Evolutionary conservation across 2,888 invertebrate species (phyloP), one percentile per base, ranked within the genome.

Genomic region (Exocentrus adspersus): DNA sequence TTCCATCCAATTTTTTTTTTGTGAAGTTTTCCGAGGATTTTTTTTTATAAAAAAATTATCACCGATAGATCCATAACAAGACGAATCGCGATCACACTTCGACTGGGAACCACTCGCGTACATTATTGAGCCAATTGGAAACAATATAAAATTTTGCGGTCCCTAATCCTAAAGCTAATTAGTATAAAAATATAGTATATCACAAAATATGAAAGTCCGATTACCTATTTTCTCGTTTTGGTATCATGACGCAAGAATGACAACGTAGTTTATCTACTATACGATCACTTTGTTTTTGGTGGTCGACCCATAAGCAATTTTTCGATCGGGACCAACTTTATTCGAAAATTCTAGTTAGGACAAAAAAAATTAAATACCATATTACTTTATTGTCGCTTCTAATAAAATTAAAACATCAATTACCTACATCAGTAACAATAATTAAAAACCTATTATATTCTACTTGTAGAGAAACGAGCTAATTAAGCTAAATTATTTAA

Each of bases 131-230:
- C 76, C 75, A 72, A 74, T 72, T 72, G 45, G 65, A 69, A 67
- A 69, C 65, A 67, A 70, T 68, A 69, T 64, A 52, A 69, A 70
- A 67, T 65, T 66, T 56, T 51, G 68, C 68, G 65, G 68, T 71
- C 53, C 71, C 68, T 69, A 70, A 53, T 32, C 62, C 65, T 71
- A 69, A 65, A 68, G 64, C 70, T 69, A 65, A 67, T n/a, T 73
- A 74, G 75, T 76, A 75, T 73, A 76, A 75, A 75, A 76, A 75
- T 76, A 76, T 75, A 78, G 54, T 54, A 37, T 78, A 79, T 78
- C 78, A 78, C 77, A 78, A 78, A 76, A 73, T 75, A 72, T 74
- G 67, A 72, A 65, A 69, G 61, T 67, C 63, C 59, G 51, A 16
- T 53, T 67, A 69, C 72, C 74, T 65, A n/a, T 67, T 67, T 67